phyloP scores from a whole-genome alignment of 2,797 vertebrate genomes.

The Gastrophryne carolinensis region DNA sequence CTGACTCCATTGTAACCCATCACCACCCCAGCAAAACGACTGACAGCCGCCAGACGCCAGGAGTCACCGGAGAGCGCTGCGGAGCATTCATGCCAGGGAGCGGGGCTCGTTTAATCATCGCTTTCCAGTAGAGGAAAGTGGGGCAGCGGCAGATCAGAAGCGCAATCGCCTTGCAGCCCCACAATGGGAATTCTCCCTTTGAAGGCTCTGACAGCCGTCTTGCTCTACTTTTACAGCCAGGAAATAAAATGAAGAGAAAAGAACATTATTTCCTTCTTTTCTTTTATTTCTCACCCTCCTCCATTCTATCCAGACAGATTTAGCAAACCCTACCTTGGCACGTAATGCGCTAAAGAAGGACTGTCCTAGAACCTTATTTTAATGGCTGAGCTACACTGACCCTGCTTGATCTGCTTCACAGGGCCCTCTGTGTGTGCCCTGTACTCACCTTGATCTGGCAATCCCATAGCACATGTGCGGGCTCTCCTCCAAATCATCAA shows the following conservation, averaged over 20 bases:
- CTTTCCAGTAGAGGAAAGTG: constrained; percentile 24
- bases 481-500: too few relatives aligned
- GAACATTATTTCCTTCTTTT: not conserved
- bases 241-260: not conserved
- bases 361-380: too few relatives aligned
- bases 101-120: constrained; percentile 20
- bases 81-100: not conserved
- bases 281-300: too few relatives aligned
- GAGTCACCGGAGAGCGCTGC: constrained; percentile 16
- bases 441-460: too few relatives aligned
- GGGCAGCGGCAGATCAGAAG: constrained; percentile 15
- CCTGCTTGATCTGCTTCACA: too few relatives aligned
- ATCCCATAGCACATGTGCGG: too few relatives aligned
- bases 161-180: not conserved
- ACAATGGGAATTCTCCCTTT: not conserved
- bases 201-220: constrained; percentile 9
- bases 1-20: not conserved
- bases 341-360: too few relatives aligned
- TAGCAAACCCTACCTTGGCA: too few relatives aligned
- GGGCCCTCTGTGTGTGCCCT: too few relatives aligned
- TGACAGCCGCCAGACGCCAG: not conserved
- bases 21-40: not conserved
- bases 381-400: too few relatives aligned
- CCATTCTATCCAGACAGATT: too few relatives aligned
- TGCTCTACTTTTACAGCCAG: constrained; percentile 1